A percentile compares a stretch with the other conserved stretches of the same genome.
These are phyloP conservation scores for Siniperca chuatsi DNA, from an alignment of 2,113 vertebrate genomes.

Conservation along the genomic window DNA sequence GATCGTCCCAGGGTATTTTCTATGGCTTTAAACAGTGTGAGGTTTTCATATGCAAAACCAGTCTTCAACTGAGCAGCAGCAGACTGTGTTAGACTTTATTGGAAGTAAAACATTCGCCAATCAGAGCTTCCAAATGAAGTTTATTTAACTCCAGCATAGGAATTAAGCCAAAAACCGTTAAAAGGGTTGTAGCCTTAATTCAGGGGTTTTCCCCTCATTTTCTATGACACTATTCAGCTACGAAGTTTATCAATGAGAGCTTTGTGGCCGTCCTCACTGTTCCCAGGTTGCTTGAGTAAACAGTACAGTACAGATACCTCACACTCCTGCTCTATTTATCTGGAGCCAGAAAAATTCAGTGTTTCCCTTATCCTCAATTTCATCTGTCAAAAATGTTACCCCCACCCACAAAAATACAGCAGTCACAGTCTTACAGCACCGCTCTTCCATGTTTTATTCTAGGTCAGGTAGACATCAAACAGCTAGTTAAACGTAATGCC, in stretches of 20 bases:
- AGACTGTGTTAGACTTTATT: conserved; percentile 60
- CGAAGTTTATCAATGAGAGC: conserved; percentile 83
- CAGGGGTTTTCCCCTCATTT: conserved; percentile 61
- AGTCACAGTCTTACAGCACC: conserved; percentile 32
- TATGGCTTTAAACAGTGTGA: conserved; percentile 53
- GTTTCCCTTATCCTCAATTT: conserved; percentile 74
- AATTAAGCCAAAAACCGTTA: conserved; percentile 73
- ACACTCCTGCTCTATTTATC: conserved; percentile 76
- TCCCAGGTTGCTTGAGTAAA: conserved; percentile 79
- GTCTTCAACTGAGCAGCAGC: conserved; percentile 65
- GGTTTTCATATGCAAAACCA: conserved; percentile 81
- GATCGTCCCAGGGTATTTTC: conserved; percentile 71
- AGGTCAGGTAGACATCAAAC: conserved; percentile 54
- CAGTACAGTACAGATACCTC: conserved; percentile 77
- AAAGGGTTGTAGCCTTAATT: conserved; percentile 75
- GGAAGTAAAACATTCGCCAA: conserved; percentile 64
- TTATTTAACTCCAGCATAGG: conserved; percentile 76
- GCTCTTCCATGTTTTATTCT: conserved; percentile 46
- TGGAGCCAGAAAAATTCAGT: conserved; percentile 60
- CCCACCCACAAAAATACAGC: conserved; percentile 42
- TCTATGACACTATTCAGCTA: conserved; percentile 80
- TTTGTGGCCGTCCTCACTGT: conserved; percentile 77
- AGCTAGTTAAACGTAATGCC: not conserved
- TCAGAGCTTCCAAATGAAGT: conserved; percentile 70
- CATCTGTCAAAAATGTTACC: conserved; percentile 72